phyloP scores from a whole-genome alignment of 2,113 vertebrate species.

The Anseranas semipalmata region DNA sequence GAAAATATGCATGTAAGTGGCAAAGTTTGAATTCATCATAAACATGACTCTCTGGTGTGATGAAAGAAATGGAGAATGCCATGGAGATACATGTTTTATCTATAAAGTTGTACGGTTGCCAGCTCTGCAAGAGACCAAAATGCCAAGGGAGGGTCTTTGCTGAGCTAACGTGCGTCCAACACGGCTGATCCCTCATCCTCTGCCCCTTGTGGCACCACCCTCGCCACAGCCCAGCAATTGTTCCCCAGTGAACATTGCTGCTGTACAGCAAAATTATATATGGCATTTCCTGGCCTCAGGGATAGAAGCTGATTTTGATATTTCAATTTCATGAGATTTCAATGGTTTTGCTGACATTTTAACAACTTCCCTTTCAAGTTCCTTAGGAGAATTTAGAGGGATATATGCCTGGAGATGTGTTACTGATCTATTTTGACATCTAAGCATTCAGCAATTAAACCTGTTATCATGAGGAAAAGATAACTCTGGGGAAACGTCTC shows the following conservation, averaged over 20 bases:
- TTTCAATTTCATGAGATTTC: background rate
- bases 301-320: background rate
- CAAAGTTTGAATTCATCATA: background rate
- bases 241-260: background rate
- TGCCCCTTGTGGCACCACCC: background rate
- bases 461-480: background rate
- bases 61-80: background rate
- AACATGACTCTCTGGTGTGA: background rate
- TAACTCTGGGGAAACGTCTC: background rate
- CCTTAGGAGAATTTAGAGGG: background rate
- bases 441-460: background rate
- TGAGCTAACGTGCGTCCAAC: background rate
- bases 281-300: background rate
- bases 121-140: background rate
- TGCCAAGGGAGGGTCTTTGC: background rate
- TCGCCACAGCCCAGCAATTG: accelerated
- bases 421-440: background rate
- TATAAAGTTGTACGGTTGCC: background rate
- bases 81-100: background rate
- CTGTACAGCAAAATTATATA: background rate
- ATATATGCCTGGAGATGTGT: background rate
- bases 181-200: background rate
- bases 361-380: background rate
- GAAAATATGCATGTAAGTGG: background rate
- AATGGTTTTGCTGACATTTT: background rate